A percentile compares a stretch with the other conserved stretches of the same genome.
Evolutionary conservation across 2,797 vertebrate genomes (phyloP).

Genomic region (Oophaga sylvatica): DNA sequence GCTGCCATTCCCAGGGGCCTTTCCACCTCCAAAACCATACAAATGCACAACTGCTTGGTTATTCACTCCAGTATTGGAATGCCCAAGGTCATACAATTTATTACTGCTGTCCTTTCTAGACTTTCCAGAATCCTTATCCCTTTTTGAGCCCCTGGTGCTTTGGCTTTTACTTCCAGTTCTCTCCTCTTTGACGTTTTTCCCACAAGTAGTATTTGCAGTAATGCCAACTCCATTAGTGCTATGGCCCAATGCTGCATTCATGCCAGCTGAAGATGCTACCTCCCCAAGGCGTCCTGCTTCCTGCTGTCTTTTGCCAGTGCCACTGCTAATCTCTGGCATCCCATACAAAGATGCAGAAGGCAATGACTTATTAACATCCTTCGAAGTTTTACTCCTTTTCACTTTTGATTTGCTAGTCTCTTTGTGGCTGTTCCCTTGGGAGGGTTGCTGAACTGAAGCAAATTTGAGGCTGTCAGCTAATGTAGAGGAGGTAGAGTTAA

Average conservation of each 20-base stretch:
- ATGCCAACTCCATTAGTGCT: constrained; percentile 67
- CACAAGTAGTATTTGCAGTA: constrained; percentile 74
- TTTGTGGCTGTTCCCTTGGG: constrained; percentile 87
- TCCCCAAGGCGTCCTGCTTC: constrained; percentile 86
- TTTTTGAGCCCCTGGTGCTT: constrained; percentile 79
- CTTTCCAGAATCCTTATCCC: constrained; percentile 83
- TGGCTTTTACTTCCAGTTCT: constrained; percentile 80
- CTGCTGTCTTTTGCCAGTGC: constrained; percentile 84
- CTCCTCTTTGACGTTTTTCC: constrained; percentile 82
- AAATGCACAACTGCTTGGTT: constrained; percentile 80
- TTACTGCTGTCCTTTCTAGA: constrained; percentile 78
- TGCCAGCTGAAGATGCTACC: constrained; percentile 75
- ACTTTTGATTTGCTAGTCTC: constrained; percentile 91
- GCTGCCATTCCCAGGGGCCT: constrained; percentile 78
- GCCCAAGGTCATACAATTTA: constrained; percentile 78
- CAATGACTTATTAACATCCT: constrained; percentile 84
- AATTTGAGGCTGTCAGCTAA: constrained; percentile 86
- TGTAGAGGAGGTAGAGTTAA: constrained; percentile 78
- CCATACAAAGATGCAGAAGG: constrained; percentile 83
- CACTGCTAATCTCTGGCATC: constrained; percentile 85
- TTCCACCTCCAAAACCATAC: constrained; percentile 79
- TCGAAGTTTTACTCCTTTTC: constrained; percentile 89
- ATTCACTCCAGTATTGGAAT: constrained; percentile 73
- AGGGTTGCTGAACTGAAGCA: constrained; percentile 79
- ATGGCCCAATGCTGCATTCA: constrained; percentile 84